Evolutionary conservation across 1,140 invertebrate species (phyloP).

Genomic region (Paracyclopina nana): DNA sequence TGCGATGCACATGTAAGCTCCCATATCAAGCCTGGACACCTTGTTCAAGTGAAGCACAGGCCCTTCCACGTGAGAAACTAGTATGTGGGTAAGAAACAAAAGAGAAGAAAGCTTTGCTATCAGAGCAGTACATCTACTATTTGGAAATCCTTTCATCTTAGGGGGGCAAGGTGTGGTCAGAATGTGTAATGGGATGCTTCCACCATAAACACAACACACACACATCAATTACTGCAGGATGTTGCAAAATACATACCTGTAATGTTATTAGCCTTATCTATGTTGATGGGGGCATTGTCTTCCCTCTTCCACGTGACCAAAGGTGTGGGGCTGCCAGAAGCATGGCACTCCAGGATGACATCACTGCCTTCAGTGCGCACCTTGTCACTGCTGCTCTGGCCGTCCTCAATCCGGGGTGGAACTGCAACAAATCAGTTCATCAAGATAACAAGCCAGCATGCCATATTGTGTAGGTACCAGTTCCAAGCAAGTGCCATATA

Average conservation of each 20-base stretch:
- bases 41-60: slow-evolving; percentile 40
- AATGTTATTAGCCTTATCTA: slow-evolving; percentile 14
- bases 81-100: no score
- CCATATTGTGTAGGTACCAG: no score
- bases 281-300: slow-evolving; percentile 23
- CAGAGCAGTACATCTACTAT: no score
- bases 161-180: no score
- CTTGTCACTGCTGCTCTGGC: slow-evolving; percentile 9
- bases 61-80: slow-evolving; percentile 24
- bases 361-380: slow-evolving; percentile 11
- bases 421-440: slow-evolving; percentile 13
- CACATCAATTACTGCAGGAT: no score
- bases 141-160: no score
- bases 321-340: slow-evolving; percentile 29
- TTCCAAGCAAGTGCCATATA: no score
- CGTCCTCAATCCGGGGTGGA: slow-evolving; percentile 11
- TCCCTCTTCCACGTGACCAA: slow-evolving; percentile 28
- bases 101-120: no score
- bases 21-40: slow-evolving; percentile 64
- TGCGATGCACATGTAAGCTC: slow-evolving; percentile 24
- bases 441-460: no score
- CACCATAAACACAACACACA: no score
- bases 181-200: no score
- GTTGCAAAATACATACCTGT: slow-evolving; percentile 1
- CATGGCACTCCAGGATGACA: slow-evolving; percentile 26